These are phyloP conservation scores for Athene cunicularia DNA, from an alignment of 2,113 vertebrate species.

Conservation along the genomic window DNA sequence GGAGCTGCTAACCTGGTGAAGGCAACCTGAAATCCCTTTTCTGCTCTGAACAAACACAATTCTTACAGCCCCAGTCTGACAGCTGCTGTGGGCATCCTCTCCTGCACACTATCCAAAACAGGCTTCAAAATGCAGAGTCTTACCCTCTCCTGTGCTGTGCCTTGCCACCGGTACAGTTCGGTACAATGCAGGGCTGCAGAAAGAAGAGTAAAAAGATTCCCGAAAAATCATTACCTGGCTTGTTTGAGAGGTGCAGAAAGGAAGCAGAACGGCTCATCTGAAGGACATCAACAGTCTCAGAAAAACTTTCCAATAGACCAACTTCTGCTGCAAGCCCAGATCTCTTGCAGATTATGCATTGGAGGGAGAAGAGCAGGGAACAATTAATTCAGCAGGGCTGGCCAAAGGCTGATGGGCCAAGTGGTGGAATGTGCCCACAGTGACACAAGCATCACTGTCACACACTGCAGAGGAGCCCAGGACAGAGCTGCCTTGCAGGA, in stretches of 20 bases:
- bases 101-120: neutral
- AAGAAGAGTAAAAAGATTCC: neutral
- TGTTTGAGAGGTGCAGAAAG: neutral
- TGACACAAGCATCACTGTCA: neutral
- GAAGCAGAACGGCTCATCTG: neutral
- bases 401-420: neutral
- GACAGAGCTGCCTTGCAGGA: neutral
- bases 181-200: neutral
- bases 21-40: neutral
- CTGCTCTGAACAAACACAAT: neutral
- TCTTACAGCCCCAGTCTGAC: neutral
- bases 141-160: neutral
- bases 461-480: neutral
- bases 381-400: neutral
- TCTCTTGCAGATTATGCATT: accelerated
- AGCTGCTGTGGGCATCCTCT: neutral
- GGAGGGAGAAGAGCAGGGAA: neutral
- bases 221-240: accelerated
- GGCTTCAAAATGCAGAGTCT: neutral
- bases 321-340: neutral
- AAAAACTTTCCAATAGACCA: neutral
- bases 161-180: neutral
- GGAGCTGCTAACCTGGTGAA: neutral
- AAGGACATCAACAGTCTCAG: neutral
- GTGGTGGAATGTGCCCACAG: accelerated